Conservation (phyloP, 2,888 invertebrate genomes). For the Parnassius mnemosyne region DNA sequence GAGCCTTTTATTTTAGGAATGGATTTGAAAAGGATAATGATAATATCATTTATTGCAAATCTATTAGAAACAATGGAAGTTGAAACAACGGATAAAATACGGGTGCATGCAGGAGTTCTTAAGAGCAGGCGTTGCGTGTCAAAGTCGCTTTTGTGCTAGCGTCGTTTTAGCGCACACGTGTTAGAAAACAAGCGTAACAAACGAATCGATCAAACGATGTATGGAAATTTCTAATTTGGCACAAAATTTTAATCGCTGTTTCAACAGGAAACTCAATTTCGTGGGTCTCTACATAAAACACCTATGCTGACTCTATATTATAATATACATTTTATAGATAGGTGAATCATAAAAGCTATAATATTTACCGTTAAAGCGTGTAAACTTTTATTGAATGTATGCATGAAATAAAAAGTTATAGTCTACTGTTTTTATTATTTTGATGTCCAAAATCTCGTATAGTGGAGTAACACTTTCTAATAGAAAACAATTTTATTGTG, state of each 20-base stretch:
- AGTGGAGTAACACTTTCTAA: too few relatives aligned
- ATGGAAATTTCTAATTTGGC: slow-evolving; percentile 26
- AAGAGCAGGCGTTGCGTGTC: slow-evolving; percentile 14
- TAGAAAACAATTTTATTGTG: too few relatives aligned
- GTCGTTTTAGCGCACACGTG: slow-evolving; percentile 19
- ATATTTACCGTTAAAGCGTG: not conserved
- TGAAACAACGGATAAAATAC: too few relatives aligned
- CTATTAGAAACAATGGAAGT: too few relatives aligned
- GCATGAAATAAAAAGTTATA: not conserved
- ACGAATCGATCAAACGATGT: slow-evolving; percentile 24
- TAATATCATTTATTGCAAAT: too few relatives aligned
- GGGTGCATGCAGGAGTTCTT: not conserved
- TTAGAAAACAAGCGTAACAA: slow-evolving; percentile 22
- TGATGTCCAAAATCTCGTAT: too few relatives aligned
- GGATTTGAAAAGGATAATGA: too few relatives aligned
- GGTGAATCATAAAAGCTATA: not conserved
- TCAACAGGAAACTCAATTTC: slow-evolving; percentile 7
- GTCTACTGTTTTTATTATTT: too few relatives aligned
- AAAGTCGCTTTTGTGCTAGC: slow-evolving; percentile 7
- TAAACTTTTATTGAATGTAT: not conserved
- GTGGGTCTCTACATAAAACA: not conserved
- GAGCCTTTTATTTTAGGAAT: too few relatives aligned
- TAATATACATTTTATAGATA: too few relatives aligned
- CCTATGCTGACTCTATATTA: too few relatives aligned
- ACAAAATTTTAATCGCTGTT: slow-evolving; percentile 16